Evolutionary conservation across 2,888 invertebrate genomes (phyloP).

Genomic region (Spatulosminthurus flaviceps): DNA sequence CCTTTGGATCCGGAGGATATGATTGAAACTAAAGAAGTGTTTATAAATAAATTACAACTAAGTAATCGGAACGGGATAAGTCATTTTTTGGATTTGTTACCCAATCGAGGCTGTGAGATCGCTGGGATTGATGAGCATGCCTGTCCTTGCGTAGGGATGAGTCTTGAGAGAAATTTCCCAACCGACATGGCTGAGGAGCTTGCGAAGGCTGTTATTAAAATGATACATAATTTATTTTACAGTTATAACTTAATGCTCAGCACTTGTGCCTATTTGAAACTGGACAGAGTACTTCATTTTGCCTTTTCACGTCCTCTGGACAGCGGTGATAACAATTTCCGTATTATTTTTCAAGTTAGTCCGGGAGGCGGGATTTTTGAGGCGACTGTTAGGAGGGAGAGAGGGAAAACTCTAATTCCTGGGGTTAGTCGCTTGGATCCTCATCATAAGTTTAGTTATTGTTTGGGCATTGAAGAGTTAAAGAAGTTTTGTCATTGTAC

Average conservation of each 20-base stretch:
- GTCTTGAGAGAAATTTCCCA: not conserved
- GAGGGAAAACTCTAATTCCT: not conserved
- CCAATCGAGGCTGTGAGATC: not conserved
- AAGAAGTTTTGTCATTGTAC: not conserved
- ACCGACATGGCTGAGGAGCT: not conserved
- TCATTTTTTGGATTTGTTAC: not conserved
- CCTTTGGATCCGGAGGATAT: not conserved
- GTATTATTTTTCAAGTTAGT: not conserved
- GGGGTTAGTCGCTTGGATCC: not conserved
- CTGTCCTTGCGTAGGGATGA: not conserved
- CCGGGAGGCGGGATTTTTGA: constrained; percentile 2
- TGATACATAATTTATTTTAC: not conserved
- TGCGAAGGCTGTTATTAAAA: not conserved
- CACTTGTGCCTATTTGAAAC: not conserved
- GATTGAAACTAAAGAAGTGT: not conserved
- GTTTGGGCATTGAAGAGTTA: not conserved
- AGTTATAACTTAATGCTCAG: not conserved
- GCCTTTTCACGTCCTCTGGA: no score
- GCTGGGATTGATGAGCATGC: not conserved
- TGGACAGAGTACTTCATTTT: not conserved
- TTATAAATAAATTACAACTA: not conserved
- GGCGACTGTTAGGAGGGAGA: not conserved
- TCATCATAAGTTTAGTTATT: not conserved
- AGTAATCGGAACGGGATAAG: not conserved
- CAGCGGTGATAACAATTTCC: not conserved